phyloP scores from a whole-genome alignment of 2,113 vertebrate genomes.

The Ctenomys sociabilis region DNA sequence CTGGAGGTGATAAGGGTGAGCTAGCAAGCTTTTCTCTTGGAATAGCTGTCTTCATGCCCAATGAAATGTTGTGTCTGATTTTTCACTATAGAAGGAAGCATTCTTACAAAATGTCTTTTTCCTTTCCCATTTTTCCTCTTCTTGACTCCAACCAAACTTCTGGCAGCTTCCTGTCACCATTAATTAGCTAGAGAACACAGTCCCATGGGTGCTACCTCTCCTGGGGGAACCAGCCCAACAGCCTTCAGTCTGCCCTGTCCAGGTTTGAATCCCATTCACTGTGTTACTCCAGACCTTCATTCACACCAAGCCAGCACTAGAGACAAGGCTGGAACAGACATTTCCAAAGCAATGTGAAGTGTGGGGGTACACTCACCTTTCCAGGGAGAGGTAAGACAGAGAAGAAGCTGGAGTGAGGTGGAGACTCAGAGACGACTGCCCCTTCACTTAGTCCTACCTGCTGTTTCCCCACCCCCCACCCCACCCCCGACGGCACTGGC shows the following conservation, averaged over 20 bases:
- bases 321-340: neutral
- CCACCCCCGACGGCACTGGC: neutral
- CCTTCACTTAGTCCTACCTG: neutral
- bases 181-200: neutral
- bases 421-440: neutral
- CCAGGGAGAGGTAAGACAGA: neutral
- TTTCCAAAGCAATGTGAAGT: neutral
- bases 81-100: neutral
- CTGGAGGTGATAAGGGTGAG: neutral
- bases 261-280: neutral
- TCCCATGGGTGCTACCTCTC: neutral
- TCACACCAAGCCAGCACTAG: neutral
- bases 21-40: neutral
- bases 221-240: neutral
- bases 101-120: neutral
- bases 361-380: neutral
- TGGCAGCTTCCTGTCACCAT: neutral
- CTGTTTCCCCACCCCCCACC: fast-evolving
- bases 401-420: neutral
- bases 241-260: neutral
- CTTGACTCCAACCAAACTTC: neutral
- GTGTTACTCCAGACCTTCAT: too few species aligned
- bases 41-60: neutral
- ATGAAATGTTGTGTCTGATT: neutral
- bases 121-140: neutral